Conservation (phyloP, 2,113 vertebrate genomes). For the Crypturellus undulatus region DNA sequence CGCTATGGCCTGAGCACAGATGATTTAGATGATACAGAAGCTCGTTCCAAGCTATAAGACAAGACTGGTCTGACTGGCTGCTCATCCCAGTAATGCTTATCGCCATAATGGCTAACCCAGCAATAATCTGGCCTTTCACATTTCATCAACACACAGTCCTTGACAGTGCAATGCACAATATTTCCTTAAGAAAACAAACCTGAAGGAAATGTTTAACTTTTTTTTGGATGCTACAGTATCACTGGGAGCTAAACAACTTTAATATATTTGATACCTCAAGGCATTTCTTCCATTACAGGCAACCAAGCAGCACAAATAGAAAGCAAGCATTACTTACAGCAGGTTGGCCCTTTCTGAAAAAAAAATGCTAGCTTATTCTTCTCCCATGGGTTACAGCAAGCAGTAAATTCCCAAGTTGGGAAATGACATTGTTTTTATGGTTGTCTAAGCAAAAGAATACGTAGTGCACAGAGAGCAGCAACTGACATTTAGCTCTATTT, state of each 20-base stretch:
- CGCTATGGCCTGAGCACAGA: neutral
- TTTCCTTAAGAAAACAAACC: neutral
- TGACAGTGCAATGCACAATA: neutral
- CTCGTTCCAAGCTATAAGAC: neutral
- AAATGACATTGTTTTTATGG: neutral
- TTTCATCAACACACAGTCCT: neutral
- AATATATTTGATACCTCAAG: neutral
- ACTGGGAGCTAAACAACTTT: neutral
- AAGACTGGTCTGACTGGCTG: neutral
- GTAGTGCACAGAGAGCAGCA: neutral
- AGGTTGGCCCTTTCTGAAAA: neutral
- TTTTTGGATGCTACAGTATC: neutral
- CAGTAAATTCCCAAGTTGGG: neutral
- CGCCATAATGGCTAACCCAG: neutral
- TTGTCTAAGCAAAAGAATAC: neutral
- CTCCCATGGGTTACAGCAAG: neutral
- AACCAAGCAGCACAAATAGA: constrained; percentile 14
- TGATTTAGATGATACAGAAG: neutral
- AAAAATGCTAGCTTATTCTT: neutral
- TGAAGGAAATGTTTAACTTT: neutral
- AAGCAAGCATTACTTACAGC: neutral
- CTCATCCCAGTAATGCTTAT: neutral
- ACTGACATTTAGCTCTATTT: neutral
- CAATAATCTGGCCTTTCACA: neutral
- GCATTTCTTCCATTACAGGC: neutral